A percentile compares a stretch with the other conserved stretches of the same genome.
Conservation (phyloP, 2,113 vertebrate genomes). For the Lampris incognitus region DNA sequence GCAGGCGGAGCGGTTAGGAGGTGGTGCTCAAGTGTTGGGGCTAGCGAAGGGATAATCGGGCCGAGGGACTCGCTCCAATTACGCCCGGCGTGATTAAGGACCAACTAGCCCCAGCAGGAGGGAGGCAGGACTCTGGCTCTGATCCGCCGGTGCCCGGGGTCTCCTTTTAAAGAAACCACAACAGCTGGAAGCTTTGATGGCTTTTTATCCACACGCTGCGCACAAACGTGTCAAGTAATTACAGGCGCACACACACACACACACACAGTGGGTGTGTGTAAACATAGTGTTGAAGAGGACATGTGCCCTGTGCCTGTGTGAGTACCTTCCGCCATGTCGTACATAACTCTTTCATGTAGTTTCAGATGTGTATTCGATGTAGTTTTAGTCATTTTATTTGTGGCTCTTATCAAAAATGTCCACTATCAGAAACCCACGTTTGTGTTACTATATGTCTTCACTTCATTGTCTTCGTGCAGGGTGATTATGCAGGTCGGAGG, state of each 20-base stretch:
- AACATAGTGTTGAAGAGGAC: neutral
- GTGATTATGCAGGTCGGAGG: neutral
- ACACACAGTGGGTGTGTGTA: conserved; percentile 22
- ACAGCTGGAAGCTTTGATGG: conserved; percentile 50
- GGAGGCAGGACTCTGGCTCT: neutral
- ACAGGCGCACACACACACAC: conserved; percentile 40
- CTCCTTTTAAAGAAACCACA: conserved; percentile 37
- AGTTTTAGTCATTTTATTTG: too few relatives aligned
- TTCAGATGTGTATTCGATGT: too few relatives aligned
- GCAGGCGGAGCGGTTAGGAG: conserved; percentile 34
- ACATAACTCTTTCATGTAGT: too few relatives aligned
- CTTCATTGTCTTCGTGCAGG: neutral
- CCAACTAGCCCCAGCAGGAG: neutral
- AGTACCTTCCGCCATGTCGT: too few relatives aligned
- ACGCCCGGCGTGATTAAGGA: conserved; percentile 53
- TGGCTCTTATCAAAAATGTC: too few relatives aligned
- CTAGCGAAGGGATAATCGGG: conserved; percentile 41
- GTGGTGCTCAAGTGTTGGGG: conserved; percentile 39
- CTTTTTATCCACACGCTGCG: conserved; percentile 46
- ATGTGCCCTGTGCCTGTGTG: too few relatives aligned
- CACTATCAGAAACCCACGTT: too few relatives aligned
- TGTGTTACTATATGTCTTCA: too few relatives aligned
- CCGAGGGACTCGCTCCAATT: conserved; percentile 45
- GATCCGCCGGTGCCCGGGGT: conserved; percentile 31
- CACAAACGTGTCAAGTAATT: conserved; percentile 52